A percentile compares a stretch with the other conserved stretches of the same genome.
These are phyloP conservation scores for Promerops cafer DNA, from an alignment of 2,113 vertebrate species.

Conservation along the genomic window DNA sequence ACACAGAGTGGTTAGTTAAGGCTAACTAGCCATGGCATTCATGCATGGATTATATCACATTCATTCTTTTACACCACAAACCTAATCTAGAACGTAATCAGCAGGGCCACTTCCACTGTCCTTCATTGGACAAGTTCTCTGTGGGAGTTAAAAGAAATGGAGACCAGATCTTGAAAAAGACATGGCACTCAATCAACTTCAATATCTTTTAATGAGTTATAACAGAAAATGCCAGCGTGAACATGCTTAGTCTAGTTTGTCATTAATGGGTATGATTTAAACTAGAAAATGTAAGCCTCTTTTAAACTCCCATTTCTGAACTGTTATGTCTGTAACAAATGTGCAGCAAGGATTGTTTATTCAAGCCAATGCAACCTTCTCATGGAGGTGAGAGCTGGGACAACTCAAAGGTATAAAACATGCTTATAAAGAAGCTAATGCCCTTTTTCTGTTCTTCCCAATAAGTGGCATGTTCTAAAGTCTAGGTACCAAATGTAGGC, in stretches of 20 bases:
- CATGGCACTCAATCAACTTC: background rate
- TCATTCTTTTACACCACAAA: background rate
- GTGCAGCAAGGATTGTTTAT: background rate
- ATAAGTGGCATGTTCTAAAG: background rate
- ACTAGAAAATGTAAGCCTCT: background rate
- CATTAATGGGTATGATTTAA: background rate
- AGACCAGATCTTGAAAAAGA: background rate
- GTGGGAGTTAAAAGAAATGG: background rate
- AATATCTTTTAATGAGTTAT: background rate
- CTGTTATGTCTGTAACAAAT: background rate
- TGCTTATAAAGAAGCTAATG: background rate
- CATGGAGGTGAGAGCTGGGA: background rate
- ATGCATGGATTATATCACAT: background rate
- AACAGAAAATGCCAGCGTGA: background rate
- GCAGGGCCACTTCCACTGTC: background rate
- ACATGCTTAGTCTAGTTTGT: background rate
- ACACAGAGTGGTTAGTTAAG: background rate
- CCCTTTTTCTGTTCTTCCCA: background rate
- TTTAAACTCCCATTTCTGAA: background rate
- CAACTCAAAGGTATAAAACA: background rate
- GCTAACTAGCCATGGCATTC: background rate
- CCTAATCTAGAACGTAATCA: background rate
- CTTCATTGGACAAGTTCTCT: background rate
- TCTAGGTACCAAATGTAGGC: background rate
- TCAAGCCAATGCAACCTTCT: background rate